A percentile compares a stretch with the other conserved stretches of the same genome.
phyloP scores from a whole-genome alignment of 2,888 invertebrate genomes.

The Tridacna crocea region DNA sequence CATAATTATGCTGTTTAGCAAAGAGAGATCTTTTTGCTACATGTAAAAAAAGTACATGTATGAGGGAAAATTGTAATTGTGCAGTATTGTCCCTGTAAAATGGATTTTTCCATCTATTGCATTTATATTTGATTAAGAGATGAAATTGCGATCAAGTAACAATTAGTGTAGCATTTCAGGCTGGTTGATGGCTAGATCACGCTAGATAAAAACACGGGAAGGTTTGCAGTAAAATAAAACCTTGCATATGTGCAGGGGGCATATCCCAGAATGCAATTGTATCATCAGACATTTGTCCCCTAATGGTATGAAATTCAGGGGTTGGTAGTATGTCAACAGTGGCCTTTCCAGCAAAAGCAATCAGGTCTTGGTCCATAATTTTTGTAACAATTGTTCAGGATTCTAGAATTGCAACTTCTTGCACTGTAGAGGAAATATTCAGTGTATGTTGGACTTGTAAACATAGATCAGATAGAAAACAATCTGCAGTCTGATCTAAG shows the following conservation, averaged over 20 bases:
- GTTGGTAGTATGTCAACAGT: not conserved
- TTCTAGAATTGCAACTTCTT: no score
- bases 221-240: conserved; percentile 13
- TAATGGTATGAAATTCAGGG: not conserved
- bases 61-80: conserved; percentile 4
- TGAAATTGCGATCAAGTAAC: conserved; percentile 28
- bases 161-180: conserved; percentile 24
- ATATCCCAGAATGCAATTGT: not conserved
- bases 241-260: conserved; percentile 18
- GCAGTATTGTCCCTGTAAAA: conserved; percentile 16
- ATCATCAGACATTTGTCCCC: not conserved
- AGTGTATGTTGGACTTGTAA: no score
- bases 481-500: no score
- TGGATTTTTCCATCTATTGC: conserved; percentile 10
- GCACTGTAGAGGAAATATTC: no score
- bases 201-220: conserved; percentile 10
- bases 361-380: no score
- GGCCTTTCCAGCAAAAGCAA: no score
- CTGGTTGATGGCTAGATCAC: conserved; percentile 4
- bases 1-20: no score
- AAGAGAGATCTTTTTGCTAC: no score
- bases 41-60: not conserved
- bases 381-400: no score
- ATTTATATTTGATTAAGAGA: conserved; percentile 29
- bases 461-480: no score